Base-by-base conservation (phyloP, 2,797 vertebrate genomes). In the Galago senegalensis region DNA sequence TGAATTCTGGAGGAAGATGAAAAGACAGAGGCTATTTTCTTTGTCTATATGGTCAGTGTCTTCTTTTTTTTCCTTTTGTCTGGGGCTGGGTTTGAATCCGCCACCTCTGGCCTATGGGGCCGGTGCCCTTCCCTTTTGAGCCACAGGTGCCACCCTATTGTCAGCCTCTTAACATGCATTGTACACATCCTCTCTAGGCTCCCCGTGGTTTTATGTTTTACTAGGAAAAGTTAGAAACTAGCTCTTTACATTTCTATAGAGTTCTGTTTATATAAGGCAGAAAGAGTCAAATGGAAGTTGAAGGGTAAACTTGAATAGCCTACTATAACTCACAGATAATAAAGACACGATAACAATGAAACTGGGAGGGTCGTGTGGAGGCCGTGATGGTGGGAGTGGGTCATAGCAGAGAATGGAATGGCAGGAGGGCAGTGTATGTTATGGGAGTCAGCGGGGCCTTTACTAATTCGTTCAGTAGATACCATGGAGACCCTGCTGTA, bases 211-310 rank as follows among this genome's bases (percentile, higher is more conserved):
- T 87, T 80, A 21, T 3, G 37, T 27, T 56, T 76, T 76, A 80
- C 20, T 5, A 87, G 53, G 20, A 88, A 89, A 93, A 85, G 69
- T 85, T 87, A 86, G 20, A 76, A 6, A 60, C 16, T 75, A 37
- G 5, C 3, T 31, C 3, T 82, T 89, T 21, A 16, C 79, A 11
- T 82, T 69, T 70, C 25, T 31, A 90, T 94, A 61, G 49, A 61
- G 5, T 53, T 94, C 76, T 79, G 8, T 88, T 79, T 79, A 60
- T 0, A 53, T 27, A 25, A 37, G 69, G 29, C 23, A 56, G 58
- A 96, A 84, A 94, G 87, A 46, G 34, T 29, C 23, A 75, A 72
- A 86, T 69, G 37, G 94, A 94, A 91, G 40, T 40, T 87, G 69
- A 79, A 93, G 95, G 70, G 23, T 83, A 84, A 94, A 91, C 13